Evolutionary conservation across 2,797 vertebrate species (phyloP), one percentile per base, ranked within the genome.

Genomic region (Paramormyrops hopkinsi): DNA sequence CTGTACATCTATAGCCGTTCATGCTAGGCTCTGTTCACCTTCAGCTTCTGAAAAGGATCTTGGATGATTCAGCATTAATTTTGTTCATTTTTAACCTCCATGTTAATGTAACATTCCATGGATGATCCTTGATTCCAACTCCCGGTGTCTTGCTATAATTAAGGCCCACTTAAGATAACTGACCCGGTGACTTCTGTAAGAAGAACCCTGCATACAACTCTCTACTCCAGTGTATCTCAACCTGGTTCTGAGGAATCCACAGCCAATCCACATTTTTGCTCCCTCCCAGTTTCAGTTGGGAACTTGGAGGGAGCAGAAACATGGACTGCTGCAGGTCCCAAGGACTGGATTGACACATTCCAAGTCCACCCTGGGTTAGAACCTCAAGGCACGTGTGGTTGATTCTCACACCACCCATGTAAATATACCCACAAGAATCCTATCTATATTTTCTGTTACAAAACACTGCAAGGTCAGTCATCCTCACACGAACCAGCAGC

Each of bases 381-480:
- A 53, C 48, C 79, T 50, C 86, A 95, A 96, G 95, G 95, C 95
- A 96, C 95, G 93, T 92, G 94, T 93, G 94, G 94, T 91, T 92
- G 92, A 94, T 91, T 87, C 88, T 92, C 92, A 84, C 89, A 92
- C 91, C 91, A 87, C 88, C 92, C 90, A 53, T 91, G 90, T 9
- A 89, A 92, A 65, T 79, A 88, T 41, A 84, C 90, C 90, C 86
- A 90, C 90, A 83, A 82, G 33, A 46, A 4, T 84, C 91, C 90
- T 90, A 89, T 89, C 53, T 73, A 90, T 33, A 92, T 91, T 87
- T 53, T 91, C 89, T 86, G 86, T 56, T 53, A 50, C 79, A 92
- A 79, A 84, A 46, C 69, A 69, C 54, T 62, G 33, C 62, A 86
- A 90, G 25, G 41, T 62, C 87, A 88, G 33, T 76, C 59, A 56